Conservation (phyloP, 1,140 invertebrate genomes). For the Bombus sylvicola region DNA sequence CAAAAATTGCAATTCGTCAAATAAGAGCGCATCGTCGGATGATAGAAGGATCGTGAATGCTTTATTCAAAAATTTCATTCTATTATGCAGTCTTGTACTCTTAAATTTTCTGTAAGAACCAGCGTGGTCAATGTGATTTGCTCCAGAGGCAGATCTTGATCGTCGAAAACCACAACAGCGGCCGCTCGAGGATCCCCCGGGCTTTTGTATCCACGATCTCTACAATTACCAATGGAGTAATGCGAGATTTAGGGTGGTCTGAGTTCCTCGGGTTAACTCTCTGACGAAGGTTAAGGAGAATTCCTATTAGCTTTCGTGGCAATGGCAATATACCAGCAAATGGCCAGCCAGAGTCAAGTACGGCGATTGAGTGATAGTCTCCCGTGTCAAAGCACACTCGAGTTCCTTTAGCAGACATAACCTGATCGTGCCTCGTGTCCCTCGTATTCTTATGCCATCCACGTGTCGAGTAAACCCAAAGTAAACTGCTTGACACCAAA, state of each 20-base stretch:
- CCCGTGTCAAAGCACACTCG: conserved; percentile 32
- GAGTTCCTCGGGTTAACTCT: background rate
- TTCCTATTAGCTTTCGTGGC: conserved; percentile 2
- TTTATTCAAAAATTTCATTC: too few species aligned
- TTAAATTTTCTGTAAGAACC: too few species aligned
- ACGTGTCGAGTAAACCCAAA: background rate
- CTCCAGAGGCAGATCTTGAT: background rate
- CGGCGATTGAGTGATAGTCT: conserved; percentile 11
- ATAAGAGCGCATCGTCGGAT: too few species aligned
- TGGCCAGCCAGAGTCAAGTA: conserved; percentile 5
- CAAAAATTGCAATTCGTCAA: too few species aligned
- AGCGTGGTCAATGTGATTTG: too few species aligned
- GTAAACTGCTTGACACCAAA: background rate
- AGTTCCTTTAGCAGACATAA: background rate
- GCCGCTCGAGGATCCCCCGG: background rate
- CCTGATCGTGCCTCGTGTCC: background rate
- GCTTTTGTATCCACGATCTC: background rate
- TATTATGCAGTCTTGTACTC: accelerated
- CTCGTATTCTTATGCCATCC: background rate
- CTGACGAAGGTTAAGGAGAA: conserved; percentile 14
- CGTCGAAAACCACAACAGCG: background rate
- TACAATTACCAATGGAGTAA: background rate
- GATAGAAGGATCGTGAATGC: too few species aligned
- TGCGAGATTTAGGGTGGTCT: background rate
- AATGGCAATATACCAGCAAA: conserved; percentile 11